These are phyloP conservation scores for Platyrinchus mystaceus DNA, from an alignment of 2,797 vertebrate genomes.

Conservation along the genomic window DNA sequence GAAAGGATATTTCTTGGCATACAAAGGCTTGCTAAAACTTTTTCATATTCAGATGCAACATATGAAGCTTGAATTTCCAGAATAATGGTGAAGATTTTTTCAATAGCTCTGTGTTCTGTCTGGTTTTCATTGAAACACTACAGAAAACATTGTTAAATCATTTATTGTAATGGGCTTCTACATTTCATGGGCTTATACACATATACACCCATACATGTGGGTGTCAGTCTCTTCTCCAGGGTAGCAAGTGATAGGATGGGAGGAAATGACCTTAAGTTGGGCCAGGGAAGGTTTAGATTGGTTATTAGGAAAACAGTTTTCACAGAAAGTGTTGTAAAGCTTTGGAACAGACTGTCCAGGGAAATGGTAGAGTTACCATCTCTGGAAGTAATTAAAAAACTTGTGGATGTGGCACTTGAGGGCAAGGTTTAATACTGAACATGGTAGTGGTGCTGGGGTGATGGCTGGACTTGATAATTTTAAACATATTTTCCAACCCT, in stretches of 20 bases:
- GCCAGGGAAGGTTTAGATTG: not conserved
- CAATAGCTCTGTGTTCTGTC: not conserved
- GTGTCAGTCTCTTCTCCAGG: not conserved
- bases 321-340: not conserved
- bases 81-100: not conserved
- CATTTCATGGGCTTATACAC: not conserved
- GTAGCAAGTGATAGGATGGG: not conserved
- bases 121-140: not conserved
- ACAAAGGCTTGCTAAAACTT: not conserved
- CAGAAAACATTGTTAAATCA: not conserved
- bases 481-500: not conserved
- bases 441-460: not conserved
- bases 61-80: not conserved
- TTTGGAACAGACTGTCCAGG: not conserved
- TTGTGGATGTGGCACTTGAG: not conserved
- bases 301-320: not conserved
- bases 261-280: not conserved
- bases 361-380: not conserved
- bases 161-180: not conserved
- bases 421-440: not conserved
- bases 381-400: not conserved
- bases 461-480: not conserved
- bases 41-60: not conserved
- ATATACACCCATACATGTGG: not conserved
- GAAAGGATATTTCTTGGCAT: not conserved